Evolutionary conservation across 2,888 invertebrate species (phyloP).

Genomic region (Phortica okadai): DNA sequence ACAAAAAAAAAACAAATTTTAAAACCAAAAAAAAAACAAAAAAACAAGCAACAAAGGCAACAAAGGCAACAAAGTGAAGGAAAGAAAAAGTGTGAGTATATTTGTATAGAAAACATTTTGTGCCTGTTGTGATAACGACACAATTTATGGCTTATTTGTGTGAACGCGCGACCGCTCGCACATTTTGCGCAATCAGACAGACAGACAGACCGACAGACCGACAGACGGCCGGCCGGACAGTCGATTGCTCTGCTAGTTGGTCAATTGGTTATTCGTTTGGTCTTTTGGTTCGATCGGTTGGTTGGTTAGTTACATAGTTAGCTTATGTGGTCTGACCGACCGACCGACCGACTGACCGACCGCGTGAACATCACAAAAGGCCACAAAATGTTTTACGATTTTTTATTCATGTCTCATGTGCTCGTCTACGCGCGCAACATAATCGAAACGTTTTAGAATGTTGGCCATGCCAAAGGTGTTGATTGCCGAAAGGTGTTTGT

Average conservation of each 20-base stretch:
- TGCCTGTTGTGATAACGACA: constrained; percentile 23
- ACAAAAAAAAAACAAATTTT: neutral
- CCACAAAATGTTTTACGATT: constrained; percentile 12
- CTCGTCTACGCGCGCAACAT: neutral
- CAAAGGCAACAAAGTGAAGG: neutral
- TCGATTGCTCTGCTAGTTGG: neutral
- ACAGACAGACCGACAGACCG: neutral
- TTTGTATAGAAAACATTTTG: constrained; percentile 23
- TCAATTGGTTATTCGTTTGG: too few relatives aligned
- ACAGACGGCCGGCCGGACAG: neutral
- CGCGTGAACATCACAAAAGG: neutral
- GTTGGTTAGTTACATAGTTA: neutral
- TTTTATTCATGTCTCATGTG: neutral
- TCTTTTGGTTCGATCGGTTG: neutral
- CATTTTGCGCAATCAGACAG: neutral
- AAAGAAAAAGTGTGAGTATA: neutral
- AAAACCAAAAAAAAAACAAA: neutral
- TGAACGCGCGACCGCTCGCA: neutral
- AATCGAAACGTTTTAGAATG: too few relatives aligned
- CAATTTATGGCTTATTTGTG: constrained; percentile 27
- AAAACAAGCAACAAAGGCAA: neutral
- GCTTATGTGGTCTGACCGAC: neutral
- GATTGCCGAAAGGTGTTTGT: neutral
- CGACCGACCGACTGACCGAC: neutral
- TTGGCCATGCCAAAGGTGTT: neutral